A percentile compares a stretch with the other conserved stretches of the same genome.
Conservation (phyloP, 2,797 vertebrate species). For the Scyliorhinus canicula region DNA sequence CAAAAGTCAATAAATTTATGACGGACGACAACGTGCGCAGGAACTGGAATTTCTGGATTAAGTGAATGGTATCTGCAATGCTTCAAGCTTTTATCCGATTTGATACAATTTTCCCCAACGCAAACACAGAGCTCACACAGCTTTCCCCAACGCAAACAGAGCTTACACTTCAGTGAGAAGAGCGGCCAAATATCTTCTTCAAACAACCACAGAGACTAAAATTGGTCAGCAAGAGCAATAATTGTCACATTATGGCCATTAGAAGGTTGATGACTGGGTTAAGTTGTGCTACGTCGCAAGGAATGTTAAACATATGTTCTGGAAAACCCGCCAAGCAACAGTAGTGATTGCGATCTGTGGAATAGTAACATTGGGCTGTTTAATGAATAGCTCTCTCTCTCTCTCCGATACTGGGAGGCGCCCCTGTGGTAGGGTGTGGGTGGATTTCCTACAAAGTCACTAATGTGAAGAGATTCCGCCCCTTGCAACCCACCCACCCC, state of each 20-base stretch:
- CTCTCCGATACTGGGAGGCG: neutral
- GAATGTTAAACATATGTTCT: constrained; percentile 32
- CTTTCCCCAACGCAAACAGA: neutral
- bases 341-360: neutral
- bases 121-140: neutral
- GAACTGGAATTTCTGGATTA: neutral
- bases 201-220: neutral
- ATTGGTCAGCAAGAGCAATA: neutral
- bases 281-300: neutral
- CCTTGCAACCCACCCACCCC: neutral
- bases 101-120: neutral
- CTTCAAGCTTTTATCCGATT: neutral
- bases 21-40: too few relatives aligned
- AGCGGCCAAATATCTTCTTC: neutral
- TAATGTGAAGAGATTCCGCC: neutral
- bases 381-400: constrained; percentile 28
- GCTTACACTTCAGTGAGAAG: neutral
- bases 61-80: neutral
- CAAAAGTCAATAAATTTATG: neutral
- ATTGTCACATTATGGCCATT: neutral
- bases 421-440: neutral
- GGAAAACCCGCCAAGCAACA: neutral
- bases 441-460: neutral
- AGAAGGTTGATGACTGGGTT: neutral
- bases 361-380: neutral